A percentile compares a stretch with the other conserved stretches of the same genome.
phyloP scores from a whole-genome alignment of 2,113 vertebrate genomes.

The Ciconia stormi region DNA sequence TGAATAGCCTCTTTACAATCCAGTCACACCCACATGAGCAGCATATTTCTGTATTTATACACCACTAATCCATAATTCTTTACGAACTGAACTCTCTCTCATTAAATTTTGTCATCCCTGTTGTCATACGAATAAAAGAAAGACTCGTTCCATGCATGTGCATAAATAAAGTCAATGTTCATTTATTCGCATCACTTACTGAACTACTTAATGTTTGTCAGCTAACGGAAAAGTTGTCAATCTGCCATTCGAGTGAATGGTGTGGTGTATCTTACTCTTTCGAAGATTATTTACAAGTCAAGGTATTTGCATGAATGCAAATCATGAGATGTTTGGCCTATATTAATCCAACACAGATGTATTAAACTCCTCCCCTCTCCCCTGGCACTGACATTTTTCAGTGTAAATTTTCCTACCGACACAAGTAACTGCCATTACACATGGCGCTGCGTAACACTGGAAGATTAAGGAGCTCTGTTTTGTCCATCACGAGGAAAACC shows the following conservation, averaged over 20 bases:
- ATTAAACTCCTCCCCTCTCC: background rate
- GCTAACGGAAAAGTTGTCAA: background rate
- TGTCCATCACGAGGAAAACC: background rate
- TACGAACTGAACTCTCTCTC: background rate
- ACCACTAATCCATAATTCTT: background rate
- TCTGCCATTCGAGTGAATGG: background rate
- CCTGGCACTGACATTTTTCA: background rate
- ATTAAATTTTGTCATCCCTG: background rate
- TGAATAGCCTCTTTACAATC: background rate
- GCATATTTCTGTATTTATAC: background rate
- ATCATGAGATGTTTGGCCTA: background rate
- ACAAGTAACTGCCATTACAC: background rate
- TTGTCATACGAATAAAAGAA: background rate
- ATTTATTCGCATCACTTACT: background rate
- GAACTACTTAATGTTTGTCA: background rate
- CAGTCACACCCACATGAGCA: background rate
- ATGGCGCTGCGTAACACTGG: accelerated
- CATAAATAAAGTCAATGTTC: background rate
- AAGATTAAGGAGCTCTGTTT: background rate
- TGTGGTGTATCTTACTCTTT: background rate
- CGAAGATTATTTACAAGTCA: background rate
- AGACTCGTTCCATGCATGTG: background rate
- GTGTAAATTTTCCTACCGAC: background rate
- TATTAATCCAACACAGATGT: background rate
- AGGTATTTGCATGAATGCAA: background rate